Evolutionary conservation across 2,113 vertebrate genomes (phyloP).

Genomic region (Reinhardtius hippoglossoides): DNA sequence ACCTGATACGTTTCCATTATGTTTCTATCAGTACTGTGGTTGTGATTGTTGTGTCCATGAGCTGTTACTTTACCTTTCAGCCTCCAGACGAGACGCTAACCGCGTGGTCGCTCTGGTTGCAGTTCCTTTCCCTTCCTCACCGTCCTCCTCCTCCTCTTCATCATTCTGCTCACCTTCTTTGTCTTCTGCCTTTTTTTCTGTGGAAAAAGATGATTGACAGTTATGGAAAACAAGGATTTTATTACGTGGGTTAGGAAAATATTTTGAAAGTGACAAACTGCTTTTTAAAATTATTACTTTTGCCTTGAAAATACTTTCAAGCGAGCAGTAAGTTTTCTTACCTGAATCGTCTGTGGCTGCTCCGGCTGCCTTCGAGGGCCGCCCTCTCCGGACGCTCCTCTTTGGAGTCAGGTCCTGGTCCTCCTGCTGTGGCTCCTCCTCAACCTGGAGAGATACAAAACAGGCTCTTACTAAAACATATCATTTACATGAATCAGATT

Average conservation of each 20-base stretch:
- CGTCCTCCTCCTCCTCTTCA: slow-evolving; percentile 66
- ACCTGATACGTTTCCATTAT: too few relatives aligned
- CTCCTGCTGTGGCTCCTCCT: slow-evolving; percentile 65
- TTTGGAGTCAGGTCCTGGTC: slow-evolving; percentile 64
- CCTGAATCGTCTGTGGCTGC: slow-evolving; percentile 83
- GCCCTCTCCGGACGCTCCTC: slow-evolving; percentile 73
- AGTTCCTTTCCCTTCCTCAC: slow-evolving; percentile 73
- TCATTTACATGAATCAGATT: not conserved
- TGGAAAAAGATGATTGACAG: slow-evolving; percentile 33
- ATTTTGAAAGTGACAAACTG: not conserved
- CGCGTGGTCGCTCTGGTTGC: slow-evolving; percentile 88
- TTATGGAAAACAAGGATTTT: not conserved
- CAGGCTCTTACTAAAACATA: not conserved
- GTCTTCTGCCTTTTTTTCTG: slow-evolving; percentile 83
- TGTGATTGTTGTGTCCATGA: not conserved
- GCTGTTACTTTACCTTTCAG: slow-evolving; percentile 84
- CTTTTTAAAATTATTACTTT: not conserved
- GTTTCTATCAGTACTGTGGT: not conserved
- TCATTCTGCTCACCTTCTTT: slow-evolving; percentile 82
- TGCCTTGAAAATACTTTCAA: not conserved
- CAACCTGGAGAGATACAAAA: slow-evolving; percentile 15
- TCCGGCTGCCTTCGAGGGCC: slow-evolving; percentile 65
- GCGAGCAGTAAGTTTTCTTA: slow-evolving; percentile 43
- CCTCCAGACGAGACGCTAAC: slow-evolving; percentile 88
- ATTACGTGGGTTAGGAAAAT: not conserved